phyloP scores from a whole-genome alignment of 2,888 invertebrate species.

The Ophion costatus region DNA sequence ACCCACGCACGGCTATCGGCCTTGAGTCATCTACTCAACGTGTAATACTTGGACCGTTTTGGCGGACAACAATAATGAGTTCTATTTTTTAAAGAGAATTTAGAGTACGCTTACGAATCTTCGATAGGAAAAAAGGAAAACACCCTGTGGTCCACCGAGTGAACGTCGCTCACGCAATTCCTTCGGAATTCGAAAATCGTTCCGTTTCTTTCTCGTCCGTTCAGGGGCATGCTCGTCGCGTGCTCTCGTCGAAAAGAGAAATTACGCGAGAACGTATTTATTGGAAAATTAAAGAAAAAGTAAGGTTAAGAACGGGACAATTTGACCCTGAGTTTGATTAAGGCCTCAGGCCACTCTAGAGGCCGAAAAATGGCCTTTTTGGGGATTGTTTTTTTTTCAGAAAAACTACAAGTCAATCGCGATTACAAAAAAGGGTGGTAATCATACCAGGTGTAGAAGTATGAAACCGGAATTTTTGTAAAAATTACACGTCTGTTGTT shows the following conservation, averaged over 20 bases:
- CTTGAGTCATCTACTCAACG: constrained; percentile 5
- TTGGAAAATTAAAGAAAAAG: background rate
- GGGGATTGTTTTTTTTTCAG: too few species aligned
- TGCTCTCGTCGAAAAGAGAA: background rate
- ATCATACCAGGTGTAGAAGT: too few species aligned
- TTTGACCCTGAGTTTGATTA: too few species aligned
- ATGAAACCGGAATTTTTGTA: too few species aligned
- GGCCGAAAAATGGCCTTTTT: too few species aligned
- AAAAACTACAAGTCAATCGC: too few species aligned
- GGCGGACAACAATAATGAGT: constrained; percentile 11
- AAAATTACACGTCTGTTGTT: too few species aligned
- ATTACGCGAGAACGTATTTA: background rate
- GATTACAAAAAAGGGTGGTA: too few species aligned
- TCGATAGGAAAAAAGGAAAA: background rate
- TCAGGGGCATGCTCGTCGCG: background rate
- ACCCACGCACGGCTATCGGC: background rate
- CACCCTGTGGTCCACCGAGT: background rate
- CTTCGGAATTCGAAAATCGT: background rate
- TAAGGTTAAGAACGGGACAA: too few species aligned
- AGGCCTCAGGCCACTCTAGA: too few species aligned
- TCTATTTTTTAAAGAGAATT: background rate
- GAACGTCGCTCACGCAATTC: background rate
- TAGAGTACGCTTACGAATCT: background rate
- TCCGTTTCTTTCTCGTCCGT: background rate
- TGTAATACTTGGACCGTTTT: background rate